phyloP scores from a whole-genome alignment of 1,140 invertebrate genomes.

The Camponotus pennsylvanicus region DNA sequence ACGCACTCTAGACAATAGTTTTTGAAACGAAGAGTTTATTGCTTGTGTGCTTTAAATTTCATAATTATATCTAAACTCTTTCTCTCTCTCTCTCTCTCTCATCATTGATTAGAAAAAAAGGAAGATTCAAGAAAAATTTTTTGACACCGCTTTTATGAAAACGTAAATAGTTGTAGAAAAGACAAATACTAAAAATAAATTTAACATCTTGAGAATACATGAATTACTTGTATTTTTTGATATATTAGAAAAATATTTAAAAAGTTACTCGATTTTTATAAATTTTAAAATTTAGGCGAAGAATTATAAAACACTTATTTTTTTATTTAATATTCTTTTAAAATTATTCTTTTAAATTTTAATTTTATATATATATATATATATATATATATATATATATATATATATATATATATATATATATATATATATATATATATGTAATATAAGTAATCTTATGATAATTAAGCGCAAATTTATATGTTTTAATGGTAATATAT shows the following conservation, averaged over 20 bases:
- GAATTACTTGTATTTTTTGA: not conserved
- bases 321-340: not conserved
- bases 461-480: too few relatives aligned
- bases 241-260: not conserved
- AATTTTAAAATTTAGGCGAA: not conserved
- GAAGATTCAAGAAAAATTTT: not conserved
- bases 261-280: not conserved
- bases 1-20: not conserved
- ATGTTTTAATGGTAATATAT: not conserved
- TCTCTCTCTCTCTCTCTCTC: too few relatives aligned
- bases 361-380: not conserved
- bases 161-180: not conserved
- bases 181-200: not conserved
- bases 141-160: not conserved
- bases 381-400: not conserved
- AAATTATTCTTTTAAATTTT: not conserved
- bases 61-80: constrained; percentile 7
- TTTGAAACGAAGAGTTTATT: constrained; percentile 6
- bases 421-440: too few relatives aligned
- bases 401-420: too few relatives aligned
- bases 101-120: not conserved
- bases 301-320: not conserved
- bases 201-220: not conserved
- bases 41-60: not conserved
- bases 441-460: too few relatives aligned